Evolutionary conservation across 2,797 vertebrate genomes (phyloP).

Genomic region (Anabacerthia variegaticeps): DNA sequence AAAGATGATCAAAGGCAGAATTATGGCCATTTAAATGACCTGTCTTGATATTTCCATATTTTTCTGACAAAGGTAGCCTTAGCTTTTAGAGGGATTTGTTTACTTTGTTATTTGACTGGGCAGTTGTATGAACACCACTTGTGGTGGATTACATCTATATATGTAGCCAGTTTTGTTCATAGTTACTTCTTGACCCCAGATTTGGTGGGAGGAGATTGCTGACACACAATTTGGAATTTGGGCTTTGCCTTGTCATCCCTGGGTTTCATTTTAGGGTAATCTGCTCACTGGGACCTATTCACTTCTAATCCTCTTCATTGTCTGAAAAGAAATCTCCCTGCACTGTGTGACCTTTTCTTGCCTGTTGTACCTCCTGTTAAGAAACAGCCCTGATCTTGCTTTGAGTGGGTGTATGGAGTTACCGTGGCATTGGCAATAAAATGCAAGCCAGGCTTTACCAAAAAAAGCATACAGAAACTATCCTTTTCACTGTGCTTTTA

Average conservation of each 20-base stretch:
- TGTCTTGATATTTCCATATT: not conserved
- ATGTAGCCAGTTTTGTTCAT: not conserved
- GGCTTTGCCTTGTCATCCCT: not conserved
- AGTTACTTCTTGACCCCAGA: not conserved
- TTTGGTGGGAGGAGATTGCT: not conserved
- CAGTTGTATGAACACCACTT: not conserved
- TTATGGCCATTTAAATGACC: not conserved
- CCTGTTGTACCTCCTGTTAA: not conserved
- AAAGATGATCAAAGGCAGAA: not conserved
- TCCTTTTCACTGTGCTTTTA: constrained; percentile 41
- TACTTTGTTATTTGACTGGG: not conserved
- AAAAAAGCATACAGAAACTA: not conserved
- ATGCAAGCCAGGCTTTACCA: not conserved
- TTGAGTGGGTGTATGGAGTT: not conserved
- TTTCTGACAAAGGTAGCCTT: not conserved
- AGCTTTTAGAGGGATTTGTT: not conserved
- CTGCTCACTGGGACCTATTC: not conserved
- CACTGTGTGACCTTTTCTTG: constrained; percentile 8
- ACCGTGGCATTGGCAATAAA: not conserved
- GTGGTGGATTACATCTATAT: not conserved
- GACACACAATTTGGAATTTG: not conserved
- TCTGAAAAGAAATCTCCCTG: constrained; percentile 29
- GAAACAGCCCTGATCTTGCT: not conserved
- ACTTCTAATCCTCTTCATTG: constrained; percentile 1
- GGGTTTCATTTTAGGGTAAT: not conserved